phyloP scores from a whole-genome alignment of 2,888 invertebrate species.

The Ephialtes manifestator region DNA sequence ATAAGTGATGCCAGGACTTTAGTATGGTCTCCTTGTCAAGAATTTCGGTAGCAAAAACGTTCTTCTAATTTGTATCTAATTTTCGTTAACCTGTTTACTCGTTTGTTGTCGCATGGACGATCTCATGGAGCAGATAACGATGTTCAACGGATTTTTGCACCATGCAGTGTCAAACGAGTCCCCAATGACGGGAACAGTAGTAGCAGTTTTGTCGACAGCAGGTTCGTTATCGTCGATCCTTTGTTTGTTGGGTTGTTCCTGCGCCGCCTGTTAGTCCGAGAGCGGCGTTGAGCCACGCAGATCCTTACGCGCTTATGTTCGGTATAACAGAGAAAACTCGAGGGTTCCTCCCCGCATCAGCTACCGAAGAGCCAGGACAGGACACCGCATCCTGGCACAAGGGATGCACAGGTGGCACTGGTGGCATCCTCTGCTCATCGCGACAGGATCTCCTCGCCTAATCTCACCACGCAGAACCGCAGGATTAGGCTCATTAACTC shows the following conservation, averaged over 20 bases:
- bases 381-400: conserved; percentile 12
- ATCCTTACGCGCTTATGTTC: conserved; percentile 17
- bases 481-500: conserved; percentile 85
- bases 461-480: conserved; percentile 78
- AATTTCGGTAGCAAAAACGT: background rate
- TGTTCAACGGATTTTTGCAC: conserved; percentile 64
- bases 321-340: conserved; percentile 33
- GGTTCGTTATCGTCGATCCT: conserved; percentile 83
- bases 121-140: background rate
- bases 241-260: conserved; percentile 78
- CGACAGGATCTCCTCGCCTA: conserved; percentile 76
- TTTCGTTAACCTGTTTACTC: conserved; percentile 13
- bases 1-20: background rate
- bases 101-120: background rate
- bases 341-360: conserved; percentile 12
- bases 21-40: background rate
- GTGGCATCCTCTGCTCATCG: conserved; percentile 65
- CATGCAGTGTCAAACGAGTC: conserved; percentile 63
- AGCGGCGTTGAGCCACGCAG: conserved; percentile 25
- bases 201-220: conserved; percentile 73
- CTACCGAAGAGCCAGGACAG: conserved; percentile 12
- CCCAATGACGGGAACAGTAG: conserved; percentile 11
- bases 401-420: conserved; percentile 63
- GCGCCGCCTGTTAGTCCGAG: conserved; percentile 37
- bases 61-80: background rate